Base-by-base conservation (phyloP, 2,888 invertebrate genomes). In the Taphrorychus bicolor region DNA sequence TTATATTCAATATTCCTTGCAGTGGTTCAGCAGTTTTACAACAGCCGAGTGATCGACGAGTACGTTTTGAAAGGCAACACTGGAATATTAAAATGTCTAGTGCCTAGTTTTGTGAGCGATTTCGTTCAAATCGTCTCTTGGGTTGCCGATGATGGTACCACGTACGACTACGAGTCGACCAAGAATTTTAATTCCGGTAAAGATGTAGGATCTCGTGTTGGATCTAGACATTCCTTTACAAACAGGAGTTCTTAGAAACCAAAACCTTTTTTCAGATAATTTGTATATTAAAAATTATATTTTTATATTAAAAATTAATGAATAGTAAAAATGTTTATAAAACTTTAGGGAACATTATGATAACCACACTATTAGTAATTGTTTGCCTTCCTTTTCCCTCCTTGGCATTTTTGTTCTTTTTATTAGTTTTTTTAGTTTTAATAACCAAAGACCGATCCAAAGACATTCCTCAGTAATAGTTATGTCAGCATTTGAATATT, bases 1-100 rank as follows among this genome's bases (percentile, higher is more conserved):
- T 49, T 17, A 49, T 32, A 19, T 32, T n/a, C 51, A 5, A 23
- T 59, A 40, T 58, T 61, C 69, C 70, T 81, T 84, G 73, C 87
- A 94, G 93, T 93, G 81, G 92, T 94, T 69, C 91, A 91, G 82
- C 94, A 94, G 81, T 88, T 88, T 79, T 94, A 94, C 85, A 91
- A 93, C 82, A 91, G 91, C 72, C 88, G 93, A 66, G 92, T 94
- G 66, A 93, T 89, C 76, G 94, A 94, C 82, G 94, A 94, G 83
- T 93, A 93, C 80, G 92, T 94, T 71, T 85, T 94, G 73, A 88
- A 91, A 71, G 94, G 93, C 72, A 94, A 94, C 83, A 88, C 93
- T 48, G 93, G 89, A 48, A 90, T 90, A 70, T 84, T 94, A 63
- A 93, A 93, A 82, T 94, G 94, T 83, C 84, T 89, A 72, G 89